Evolutionary conservation across 2,888 invertebrate genomes (phyloP), one percentile per base, ranked within the genome.

Genomic region (Synanthedon tipuliformis): DNA sequence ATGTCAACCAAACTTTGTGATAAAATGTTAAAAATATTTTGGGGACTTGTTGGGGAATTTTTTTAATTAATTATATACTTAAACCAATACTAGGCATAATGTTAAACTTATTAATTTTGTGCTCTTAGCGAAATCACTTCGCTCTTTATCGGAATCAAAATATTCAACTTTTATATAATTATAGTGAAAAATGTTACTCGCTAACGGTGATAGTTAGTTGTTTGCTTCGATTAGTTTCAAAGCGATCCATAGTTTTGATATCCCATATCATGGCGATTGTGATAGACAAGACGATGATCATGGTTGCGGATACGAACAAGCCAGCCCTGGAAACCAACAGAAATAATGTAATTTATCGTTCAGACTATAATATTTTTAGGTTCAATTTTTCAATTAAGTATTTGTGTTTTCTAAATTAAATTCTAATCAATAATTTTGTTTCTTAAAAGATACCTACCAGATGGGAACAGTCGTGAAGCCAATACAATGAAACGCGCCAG

Each of bases 201-300:
- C 88, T 88, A 51, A 92, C 91, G 51, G 92, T 93, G 63, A 97
- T 92, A 15, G 94, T 93, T 52, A 99, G 92, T 58, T 95, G 94
- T 81, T 97, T 98, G 70, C 95, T 95, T 72, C 98, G 96, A 54
- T 95, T 95, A 81, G 95, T 98, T 82, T 99, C 99, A 80, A 98
- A 99, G 67, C 95, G 91, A 80, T 98, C 99, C 92, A 96, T 97
- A 34, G 97, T 96, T 75, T 94, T 95, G 66, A 99, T 96, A 74
- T 95, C 95, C 88, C 96, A 89, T 60, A 99, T 92, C 93, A 97
- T 95, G 13, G 90, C 85, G 53, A 98, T 87, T 5, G 96, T 97
- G 74, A 94, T 90, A 15, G 92, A 89, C 57, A 98, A 89, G 51
- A 95, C 95, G 45, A 92, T 65, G 49, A 92, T 85, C 64, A 98